These are phyloP conservation scores for Apocheima hispidaria DNA, from an alignment of 2,888 invertebrate genomes.

Conservation along the genomic window DNA sequence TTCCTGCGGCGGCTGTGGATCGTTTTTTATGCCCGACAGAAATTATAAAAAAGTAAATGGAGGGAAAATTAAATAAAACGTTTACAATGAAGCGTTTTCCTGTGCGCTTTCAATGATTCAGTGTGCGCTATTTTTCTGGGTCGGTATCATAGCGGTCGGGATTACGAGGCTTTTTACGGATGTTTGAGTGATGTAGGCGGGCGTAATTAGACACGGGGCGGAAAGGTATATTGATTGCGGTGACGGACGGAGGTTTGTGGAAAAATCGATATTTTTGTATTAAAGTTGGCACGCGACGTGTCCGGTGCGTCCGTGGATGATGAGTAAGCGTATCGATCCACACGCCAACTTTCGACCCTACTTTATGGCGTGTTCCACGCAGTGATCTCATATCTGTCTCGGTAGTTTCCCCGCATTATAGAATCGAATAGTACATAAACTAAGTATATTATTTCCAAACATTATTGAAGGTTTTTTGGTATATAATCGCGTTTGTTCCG, in stretches of 20 bases:
- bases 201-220: constrained; percentile 84
- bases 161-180: constrained; percentile 77
- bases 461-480: neutral
- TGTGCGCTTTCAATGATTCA: constrained; percentile 84
- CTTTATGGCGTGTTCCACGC: constrained; percentile 71
- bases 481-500: too few relatives aligned
- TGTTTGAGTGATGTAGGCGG: constrained; percentile 83
- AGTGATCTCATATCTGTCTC: constrained; percentile 9
- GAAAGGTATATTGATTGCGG: constrained; percentile 86
- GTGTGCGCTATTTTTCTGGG: constrained; percentile 80
- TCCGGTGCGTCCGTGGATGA: constrained; percentile 79
- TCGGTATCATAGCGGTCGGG: constrained; percentile 68
- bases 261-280: constrained; percentile 85
- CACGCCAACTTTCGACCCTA: constrained; percentile 74
- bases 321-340: constrained; percentile 81
- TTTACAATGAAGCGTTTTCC: constrained; percentile 86
- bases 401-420: neutral
- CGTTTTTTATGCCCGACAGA: constrained; percentile 85
- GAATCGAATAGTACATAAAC: neutral
- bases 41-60: constrained; percentile 86
- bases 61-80: constrained; percentile 86
- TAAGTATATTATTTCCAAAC: neutral
- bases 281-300: constrained; percentile 83
- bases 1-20: constrained; percentile 84
- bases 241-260: constrained; percentile 84